A percentile compares a stretch with the other conserved stretches of the same genome.
phyloP scores from a whole-genome alignment of 1,140 invertebrate genomes.

The Danaus melanippus region DNA sequence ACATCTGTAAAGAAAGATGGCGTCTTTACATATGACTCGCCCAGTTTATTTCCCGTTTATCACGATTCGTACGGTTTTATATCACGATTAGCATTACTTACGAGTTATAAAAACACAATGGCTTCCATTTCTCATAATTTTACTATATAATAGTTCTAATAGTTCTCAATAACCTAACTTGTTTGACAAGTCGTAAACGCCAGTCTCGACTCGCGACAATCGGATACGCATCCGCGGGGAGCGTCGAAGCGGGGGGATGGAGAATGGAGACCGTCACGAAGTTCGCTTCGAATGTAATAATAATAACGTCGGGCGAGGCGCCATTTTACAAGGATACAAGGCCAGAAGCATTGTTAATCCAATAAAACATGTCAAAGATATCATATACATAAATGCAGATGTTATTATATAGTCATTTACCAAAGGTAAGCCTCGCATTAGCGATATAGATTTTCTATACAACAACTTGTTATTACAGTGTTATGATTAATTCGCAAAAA shows the following conservation, averaged over 20 bases:
- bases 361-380: constrained; percentile 30
- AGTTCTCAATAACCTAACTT: constrained; percentile 63
- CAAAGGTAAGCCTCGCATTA: constrained; percentile 8
- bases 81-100: constrained; percentile 35
- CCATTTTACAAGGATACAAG: constrained; percentile 72
- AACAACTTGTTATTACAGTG: background rate
- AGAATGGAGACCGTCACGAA: constrained; percentile 68
- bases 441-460: background rate
- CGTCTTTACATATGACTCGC: constrained; percentile 70
- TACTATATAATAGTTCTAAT: constrained; percentile 45
- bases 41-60: constrained; percentile 40
- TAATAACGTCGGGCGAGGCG: constrained; percentile 66
- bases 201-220: constrained; percentile 66
- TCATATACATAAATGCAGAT: constrained; percentile 16
- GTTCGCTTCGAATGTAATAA: constrained; percentile 70
- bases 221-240: constrained; percentile 69
- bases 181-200: constrained; percentile 70
- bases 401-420: constrained; percentile 27
- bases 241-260: constrained; percentile 44
- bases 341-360: constrained; percentile 58
- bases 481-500: no score
- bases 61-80: constrained; percentile 21
- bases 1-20: constrained; percentile 84
- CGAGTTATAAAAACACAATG: constrained; percentile 39
- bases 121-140: constrained; percentile 35